Conservation (phyloP, 1,140 invertebrate genomes). For the Cyclargus thomasi region DNA sequence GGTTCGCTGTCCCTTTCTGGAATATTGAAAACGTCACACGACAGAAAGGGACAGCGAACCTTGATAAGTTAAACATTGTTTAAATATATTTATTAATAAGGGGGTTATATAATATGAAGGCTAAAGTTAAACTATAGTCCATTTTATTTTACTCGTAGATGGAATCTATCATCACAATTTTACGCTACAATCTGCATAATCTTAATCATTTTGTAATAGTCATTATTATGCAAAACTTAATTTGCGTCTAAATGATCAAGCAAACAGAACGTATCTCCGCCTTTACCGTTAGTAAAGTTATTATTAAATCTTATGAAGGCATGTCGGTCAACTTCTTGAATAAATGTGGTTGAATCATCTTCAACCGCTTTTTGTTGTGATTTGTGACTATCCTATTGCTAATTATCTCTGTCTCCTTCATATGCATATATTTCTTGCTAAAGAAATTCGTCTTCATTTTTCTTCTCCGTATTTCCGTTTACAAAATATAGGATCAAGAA, state of each 20-base stretch:
- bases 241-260: conserved; percentile 14
- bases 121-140: too few relatives aligned
- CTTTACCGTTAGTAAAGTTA: neutral
- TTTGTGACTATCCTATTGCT: neutral
- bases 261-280: conserved; percentile 27
- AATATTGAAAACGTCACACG: too few relatives aligned
- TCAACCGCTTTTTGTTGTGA: neutral
- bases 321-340: neutral
- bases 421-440: too few relatives aligned
- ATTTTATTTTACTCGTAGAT: too few relatives aligned
- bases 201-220: neutral
- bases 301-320: neutral
- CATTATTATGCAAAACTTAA: conserved; percentile 18
- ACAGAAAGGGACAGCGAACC: too few relatives aligned
- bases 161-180: neutral
- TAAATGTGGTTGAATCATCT: neutral
- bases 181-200: neutral
- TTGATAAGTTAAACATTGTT: too few relatives aligned
- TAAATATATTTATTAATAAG: too few relatives aligned
- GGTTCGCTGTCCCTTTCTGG: too few relatives aligned
- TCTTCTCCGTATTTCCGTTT: neutral
- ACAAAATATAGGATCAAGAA: neutral
- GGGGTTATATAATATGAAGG: too few relatives aligned
- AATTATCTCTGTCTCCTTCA: neutral
- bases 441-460: neutral